phyloP scores from a whole-genome alignment of 2,888 invertebrate species.

The Heteropelma amictum region DNA sequence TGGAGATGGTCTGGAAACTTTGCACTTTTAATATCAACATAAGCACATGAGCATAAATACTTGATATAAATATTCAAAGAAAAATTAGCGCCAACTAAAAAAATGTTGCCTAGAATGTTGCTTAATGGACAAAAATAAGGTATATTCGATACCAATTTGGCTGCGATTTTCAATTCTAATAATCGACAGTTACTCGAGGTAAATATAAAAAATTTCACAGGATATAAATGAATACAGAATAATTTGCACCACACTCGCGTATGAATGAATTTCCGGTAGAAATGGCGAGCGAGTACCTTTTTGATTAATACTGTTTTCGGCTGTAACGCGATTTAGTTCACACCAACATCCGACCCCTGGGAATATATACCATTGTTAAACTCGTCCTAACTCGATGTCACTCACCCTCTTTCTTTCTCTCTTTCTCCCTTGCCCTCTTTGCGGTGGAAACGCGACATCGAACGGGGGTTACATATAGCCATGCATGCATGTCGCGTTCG shows the following conservation, averaged over 20 bases:
- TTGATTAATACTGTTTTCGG: slow-evolving; percentile 56
- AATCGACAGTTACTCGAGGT: neutral
- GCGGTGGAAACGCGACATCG: neutral
- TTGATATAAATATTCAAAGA: too few relatives aligned
- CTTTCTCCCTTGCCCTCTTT: neutral
- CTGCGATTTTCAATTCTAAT: too few relatives aligned
- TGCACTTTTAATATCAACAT: too few relatives aligned
- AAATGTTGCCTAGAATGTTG: too few relatives aligned
- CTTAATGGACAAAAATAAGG: too few relatives aligned
- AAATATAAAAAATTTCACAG: neutral
- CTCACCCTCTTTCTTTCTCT: neutral
- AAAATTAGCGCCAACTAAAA: too few relatives aligned
- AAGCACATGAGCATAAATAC: too few relatives aligned
- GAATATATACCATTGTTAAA: slow-evolving; percentile 5
- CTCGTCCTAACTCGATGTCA: neutral
- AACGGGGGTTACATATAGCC: slow-evolving; percentile 12
- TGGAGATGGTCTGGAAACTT: too few relatives aligned
- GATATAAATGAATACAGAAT: neutral
- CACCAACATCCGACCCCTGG: slow-evolving; percentile 17
- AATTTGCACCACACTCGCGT: slow-evolving; percentile 16
- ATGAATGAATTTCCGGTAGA: slow-evolving; percentile 50
- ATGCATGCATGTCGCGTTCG: slow-evolving; percentile 44
- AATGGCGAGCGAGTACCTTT: slow-evolving; percentile 47
- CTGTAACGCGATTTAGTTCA: slow-evolving; percentile 47
- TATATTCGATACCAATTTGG: too few relatives aligned